phyloP scores from a whole-genome alignment of 2,113 vertebrate species.

The Sander vitreus region DNA sequence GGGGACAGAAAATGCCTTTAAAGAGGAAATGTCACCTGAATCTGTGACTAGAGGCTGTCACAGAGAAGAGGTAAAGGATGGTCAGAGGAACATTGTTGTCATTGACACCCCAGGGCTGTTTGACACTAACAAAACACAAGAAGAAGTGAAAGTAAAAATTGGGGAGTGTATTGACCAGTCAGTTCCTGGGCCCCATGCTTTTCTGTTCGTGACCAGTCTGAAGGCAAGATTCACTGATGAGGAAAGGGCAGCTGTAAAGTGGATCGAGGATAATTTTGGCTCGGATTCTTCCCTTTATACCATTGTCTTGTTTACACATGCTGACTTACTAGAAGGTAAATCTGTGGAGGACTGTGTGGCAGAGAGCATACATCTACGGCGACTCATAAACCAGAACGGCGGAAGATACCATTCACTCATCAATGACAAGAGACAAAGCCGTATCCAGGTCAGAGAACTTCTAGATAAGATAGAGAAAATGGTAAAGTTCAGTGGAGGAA shows the following conservation, averaged over 20 bases:
- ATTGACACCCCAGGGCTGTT: conserved; percentile 77
- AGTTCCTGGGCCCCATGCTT: conserved; percentile 63
- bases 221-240: conserved; percentile 54
- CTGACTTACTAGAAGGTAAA: conserved; percentile 43
- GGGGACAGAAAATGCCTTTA: background rate
- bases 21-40: rapidly evolving
- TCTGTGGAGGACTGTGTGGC: conserved; percentile 4
- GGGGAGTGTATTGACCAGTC: conserved; percentile 51
- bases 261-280: conserved; percentile 67
- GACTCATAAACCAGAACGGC: conserved; percentile 20
- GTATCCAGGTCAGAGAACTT: conserved; percentile 48
- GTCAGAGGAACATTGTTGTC: conserved; percentile 20
- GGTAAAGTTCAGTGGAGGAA: conserved; percentile 39
- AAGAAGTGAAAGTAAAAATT: conserved; percentile 27
- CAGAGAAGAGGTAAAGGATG: background rate
- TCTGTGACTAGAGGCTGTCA: conserved; percentile 31
- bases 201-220: conserved; percentile 68
- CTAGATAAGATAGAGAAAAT: conserved; percentile 43
- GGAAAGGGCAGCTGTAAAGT: conserved; percentile 38
- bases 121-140: background rate
- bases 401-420: conserved; percentile 57
- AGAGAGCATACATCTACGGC: conserved; percentile 6
- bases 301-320: conserved; percentile 70
- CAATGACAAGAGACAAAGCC: conserved; percentile 12
- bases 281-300: conserved; percentile 25